Evolutionary conservation across 2,113 vertebrate species (phyloP), one percentile per base, ranked within the genome.

Genomic region (Hyperoodon ampullatus): DNA sequence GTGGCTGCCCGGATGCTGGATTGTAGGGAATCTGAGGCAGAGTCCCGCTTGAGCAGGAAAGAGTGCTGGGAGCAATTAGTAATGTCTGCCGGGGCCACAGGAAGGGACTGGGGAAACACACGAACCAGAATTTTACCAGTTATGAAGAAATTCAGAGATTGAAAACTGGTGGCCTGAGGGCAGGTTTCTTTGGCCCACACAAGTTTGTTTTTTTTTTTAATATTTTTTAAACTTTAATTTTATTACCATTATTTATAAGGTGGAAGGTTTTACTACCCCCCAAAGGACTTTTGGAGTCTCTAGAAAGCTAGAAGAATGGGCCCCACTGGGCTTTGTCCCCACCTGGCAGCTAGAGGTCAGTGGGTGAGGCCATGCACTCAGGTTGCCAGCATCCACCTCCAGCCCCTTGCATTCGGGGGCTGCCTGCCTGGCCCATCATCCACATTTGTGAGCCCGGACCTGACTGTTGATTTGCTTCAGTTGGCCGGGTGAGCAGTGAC

Each of bases 351-450:
- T 11, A 19, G 70, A 42, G 33, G 26, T 39, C 3, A 26, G 55
- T 0, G 19, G 61, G 50, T 8, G 18, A 66, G n/a, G 63, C 35
- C 68, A 2, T 24, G 58, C 61, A 13, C 30, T 60, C 39, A 58
- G 71, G n/a, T 61, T 5, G 1, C 44, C 58, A 8, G 42, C 4
- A 1, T 8, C 19, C 13, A 7, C 26, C 28, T 1, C 26, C 26
- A 2, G 30, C 1, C 23, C 21, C 1, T 6, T 2, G 7, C 28
- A 16, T 8, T 16, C 0, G 5, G 21, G 11, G 11, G 10, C 53
- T n/a, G 8, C 2, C 33, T 50, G 5, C 68, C 70, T 74, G 35
- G 68, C 28, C 83, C 5, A 1, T 66, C n/a, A 1, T 28, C 7
- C 4, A 0, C 3, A 3, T 42, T 21, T 23, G 3, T 11, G 12